These are phyloP conservation scores for Heliconius ethilla DNA, from an alignment of 2,888 invertebrate genomes.

Conservation along the genomic window DNA sequence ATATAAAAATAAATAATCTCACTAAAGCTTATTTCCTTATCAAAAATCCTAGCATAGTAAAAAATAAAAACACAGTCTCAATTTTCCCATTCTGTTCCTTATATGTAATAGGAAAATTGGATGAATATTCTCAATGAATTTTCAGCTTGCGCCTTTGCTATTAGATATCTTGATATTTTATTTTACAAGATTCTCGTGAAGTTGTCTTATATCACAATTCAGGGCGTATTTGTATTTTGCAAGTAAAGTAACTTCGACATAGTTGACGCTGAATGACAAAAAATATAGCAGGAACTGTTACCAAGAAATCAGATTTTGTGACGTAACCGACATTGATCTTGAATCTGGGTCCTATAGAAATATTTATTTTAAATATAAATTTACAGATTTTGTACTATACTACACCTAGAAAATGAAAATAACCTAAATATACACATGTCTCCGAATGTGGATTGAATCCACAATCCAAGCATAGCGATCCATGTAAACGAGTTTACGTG, in stretches of 20 bases:
- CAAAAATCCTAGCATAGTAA: neutral
- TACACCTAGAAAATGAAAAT: too few relatives aligned
- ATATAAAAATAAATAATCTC: too few relatives aligned
- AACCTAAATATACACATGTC: too few relatives aligned
- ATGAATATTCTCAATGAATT: neutral
- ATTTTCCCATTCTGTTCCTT: neutral
- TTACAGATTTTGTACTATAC: too few relatives aligned
- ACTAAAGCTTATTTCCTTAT: too few relatives aligned
- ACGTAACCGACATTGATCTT: neutral
- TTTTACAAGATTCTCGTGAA: neutral
- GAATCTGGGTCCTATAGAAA: neutral
- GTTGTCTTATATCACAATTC: neutral
- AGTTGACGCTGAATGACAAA: neutral
- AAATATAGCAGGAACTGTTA: too few relatives aligned
- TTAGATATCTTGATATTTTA: slow-evolving; percentile 4
- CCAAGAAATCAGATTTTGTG: neutral
- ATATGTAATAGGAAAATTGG: neutral
- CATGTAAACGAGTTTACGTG: too few relatives aligned
- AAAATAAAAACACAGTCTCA: neutral
- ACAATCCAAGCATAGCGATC: too few relatives aligned
- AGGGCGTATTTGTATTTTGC: neutral
- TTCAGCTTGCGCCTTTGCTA: neutral
- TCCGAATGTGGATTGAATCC: too few relatives aligned
- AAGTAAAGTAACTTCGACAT: neutral
- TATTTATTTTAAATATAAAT: neutral